Conservation (phyloP, 2,797 vertebrate species). For the Channallabes apus region DNA sequence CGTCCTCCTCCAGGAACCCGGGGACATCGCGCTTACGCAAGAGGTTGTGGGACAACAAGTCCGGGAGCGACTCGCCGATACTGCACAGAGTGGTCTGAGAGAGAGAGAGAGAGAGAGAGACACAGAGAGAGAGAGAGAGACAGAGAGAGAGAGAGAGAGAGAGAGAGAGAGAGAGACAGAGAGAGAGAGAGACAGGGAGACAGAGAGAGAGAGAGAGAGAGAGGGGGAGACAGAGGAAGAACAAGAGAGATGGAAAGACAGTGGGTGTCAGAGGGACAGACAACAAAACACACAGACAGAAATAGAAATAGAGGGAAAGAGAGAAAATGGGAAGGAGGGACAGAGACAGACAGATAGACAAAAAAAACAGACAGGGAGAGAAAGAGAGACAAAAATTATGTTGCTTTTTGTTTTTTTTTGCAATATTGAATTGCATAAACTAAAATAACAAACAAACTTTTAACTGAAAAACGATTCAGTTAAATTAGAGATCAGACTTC, state of each 20-base stretch:
- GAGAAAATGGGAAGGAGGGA: neutral
- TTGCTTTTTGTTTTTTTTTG: no score
- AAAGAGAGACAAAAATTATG: neutral
- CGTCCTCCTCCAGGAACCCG: conserved; percentile 83
- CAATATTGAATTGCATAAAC: no score
- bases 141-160: neutral
- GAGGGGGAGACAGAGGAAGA: neutral
- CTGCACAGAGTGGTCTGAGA: conserved; percentile 54
- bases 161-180: neutral
- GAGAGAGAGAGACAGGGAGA: neutral
- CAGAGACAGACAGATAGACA: no score
- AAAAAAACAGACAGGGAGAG: no score
- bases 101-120: neutral
- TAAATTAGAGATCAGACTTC: neutral
- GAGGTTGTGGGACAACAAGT: conserved; percentile 69
- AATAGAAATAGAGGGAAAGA: neutral
- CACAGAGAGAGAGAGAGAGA: neutral
- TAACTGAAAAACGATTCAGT: no score
- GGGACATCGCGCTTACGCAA: conserved; percentile 66
- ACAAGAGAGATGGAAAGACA: neutral
- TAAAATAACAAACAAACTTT: no score
- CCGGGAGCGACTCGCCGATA: conserved; percentile 70
- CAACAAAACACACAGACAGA: no score
- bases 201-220: neutral
- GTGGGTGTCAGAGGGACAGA: no score